Evolutionary conservation across 2,113 vertebrate genomes (phyloP).

Genomic region (Pampusana beccarii): DNA sequence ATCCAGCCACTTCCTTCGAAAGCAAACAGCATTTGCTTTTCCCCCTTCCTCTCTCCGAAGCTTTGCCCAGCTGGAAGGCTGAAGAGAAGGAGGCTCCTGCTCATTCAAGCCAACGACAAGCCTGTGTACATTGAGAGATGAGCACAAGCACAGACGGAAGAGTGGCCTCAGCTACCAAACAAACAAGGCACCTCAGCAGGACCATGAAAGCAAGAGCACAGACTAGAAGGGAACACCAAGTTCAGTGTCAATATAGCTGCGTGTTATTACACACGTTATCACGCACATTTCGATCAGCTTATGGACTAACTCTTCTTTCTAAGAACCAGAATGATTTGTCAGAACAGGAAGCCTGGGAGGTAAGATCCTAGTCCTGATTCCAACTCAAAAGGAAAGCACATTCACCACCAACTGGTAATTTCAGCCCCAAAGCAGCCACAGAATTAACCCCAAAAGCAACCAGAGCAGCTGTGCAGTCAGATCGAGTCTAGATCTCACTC

Average conservation of each 20-base stretch:
- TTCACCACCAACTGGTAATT: neutral
- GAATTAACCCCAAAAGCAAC: neutral
- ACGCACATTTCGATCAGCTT: neutral
- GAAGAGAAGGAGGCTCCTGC: neutral
- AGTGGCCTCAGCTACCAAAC: neutral
- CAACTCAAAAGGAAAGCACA: neutral
- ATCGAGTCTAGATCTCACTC: neutral
- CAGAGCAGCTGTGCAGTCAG: neutral
- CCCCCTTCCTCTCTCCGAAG: neutral
- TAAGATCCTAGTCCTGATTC: neutral
- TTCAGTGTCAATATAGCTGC: neutral
- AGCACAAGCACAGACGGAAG: neutral
- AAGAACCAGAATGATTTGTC: neutral
- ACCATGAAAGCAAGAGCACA: neutral
- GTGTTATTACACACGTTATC: neutral
- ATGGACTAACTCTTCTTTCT: neutral
- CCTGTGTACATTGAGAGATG: neutral
- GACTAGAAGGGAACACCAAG: neutral
- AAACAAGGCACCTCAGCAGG: neutral
- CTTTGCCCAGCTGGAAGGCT: neutral
- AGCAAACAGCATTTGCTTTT: accelerated
- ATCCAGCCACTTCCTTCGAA: neutral
- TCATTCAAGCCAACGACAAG: neutral
- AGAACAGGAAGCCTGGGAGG: neutral
- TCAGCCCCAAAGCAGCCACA: neutral